Evolutionary conservation across 1,140 invertebrate genomes (phyloP), one percentile per base, ranked within the genome.

Genomic region (Aphidius ervi): DNA sequence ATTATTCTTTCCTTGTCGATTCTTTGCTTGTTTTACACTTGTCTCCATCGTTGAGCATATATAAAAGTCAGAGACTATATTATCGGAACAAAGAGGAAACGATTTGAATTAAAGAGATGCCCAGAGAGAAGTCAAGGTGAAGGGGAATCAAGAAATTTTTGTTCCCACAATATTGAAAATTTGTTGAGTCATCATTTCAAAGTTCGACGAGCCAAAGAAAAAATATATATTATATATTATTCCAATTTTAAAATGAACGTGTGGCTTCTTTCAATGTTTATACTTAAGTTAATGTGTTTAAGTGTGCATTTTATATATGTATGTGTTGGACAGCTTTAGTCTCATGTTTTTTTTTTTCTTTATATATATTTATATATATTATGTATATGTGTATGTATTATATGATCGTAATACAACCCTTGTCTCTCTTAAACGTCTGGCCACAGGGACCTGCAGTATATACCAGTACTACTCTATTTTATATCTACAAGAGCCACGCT

Each of bases 201-300:
- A 74, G 75, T 58, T 62, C 45, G 55, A 58, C 39, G 39, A 70
- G 70, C 67, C 63, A 71, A 73, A 67, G 72, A 70, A 74, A 71
- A 72, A 74, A 73, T 73, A 71, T 78, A 76, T 69, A 72, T 77
- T 79, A 77, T 31, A 31, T 31, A 31, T 31, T 79, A 79, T 79
- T 79, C 76, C 76, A 78, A 77, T 78, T 79, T 78, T 78, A 71
- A 78, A 76, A 70, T 74, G 74, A 64, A 67, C 64, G 57, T 45
- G 39, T 40, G 58, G 7, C 47, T 61, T 23, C 46, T 50, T 37
- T 31, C 23, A 31, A 31, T 31, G 23, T 31, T 31, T 31, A 31
- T 31, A 31, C 23, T 31, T 31, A 31, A 31, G 23, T 31, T 31
- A 31, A 31, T 31, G 46, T 43, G 39, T 46, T 9, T 47, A 16